A percentile compares a stretch with the other conserved stretches of the same genome.
These are phyloP conservation scores for Nylanderia fulva DNA, from an alignment of 1,140 invertebrate genomes.

Conservation along the genomic window DNA sequence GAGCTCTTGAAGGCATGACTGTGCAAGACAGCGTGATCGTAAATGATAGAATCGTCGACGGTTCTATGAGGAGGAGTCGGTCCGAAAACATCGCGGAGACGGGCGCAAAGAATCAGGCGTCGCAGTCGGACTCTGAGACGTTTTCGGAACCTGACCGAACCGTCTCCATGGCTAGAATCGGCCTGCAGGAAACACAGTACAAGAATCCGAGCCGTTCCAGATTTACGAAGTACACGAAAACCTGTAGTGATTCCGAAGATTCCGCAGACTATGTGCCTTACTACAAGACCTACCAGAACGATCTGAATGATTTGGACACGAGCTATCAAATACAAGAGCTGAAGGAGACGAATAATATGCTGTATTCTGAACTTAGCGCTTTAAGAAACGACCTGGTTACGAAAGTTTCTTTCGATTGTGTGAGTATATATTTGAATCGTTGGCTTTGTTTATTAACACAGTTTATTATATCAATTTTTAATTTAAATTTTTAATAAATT, in stretches of 20 bases:
- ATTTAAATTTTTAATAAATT: no score
- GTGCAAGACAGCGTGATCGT: conserved; percentile 17
- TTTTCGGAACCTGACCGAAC: conserved; percentile 94
- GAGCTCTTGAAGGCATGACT: conserved; percentile 69
- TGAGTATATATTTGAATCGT: conserved; percentile 56
- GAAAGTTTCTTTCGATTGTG: conserved; percentile 69
- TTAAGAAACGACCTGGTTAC: conserved; percentile 74
- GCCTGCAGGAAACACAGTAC: conserved; percentile 86
- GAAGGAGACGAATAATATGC: conserved; percentile 76
- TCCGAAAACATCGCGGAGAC: conserved; percentile 76
- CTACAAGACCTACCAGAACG: conserved; percentile 77
- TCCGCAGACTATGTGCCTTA: conserved; percentile 80
- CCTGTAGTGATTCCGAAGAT: conserved; percentile 82
- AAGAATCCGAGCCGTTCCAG: conserved; percentile 73
- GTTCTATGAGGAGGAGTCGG: conserved; percentile 69
- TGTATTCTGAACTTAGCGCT: conserved; percentile 78
- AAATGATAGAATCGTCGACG: conserved; percentile 2
- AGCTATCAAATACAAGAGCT: conserved; percentile 78
- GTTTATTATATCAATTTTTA: background rate
- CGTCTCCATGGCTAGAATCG: conserved; percentile 92
- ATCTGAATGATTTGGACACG: conserved; percentile 75
- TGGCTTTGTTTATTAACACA: background rate
- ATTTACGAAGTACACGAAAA: conserved; percentile 75
- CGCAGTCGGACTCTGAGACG: conserved; percentile 91
- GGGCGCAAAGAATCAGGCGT: conserved; percentile 72